A percentile compares a stretch with the other conserved stretches of the same genome.
Evolutionary conservation across 2,113 vertebrate species (phyloP).

Genomic region (Platycercus adscitus): DNA sequence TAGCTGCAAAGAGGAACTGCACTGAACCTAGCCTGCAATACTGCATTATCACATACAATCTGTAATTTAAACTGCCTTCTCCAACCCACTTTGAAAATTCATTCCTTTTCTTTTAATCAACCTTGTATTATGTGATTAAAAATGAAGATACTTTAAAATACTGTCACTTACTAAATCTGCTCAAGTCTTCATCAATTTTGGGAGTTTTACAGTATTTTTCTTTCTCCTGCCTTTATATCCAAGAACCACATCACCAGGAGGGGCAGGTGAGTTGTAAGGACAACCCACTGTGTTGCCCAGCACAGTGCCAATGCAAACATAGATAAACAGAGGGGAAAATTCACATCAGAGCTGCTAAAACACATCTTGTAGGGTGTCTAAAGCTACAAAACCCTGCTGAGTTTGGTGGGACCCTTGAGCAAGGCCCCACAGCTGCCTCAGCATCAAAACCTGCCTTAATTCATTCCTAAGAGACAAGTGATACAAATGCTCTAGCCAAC

Average conservation of each 20-base stretch:
- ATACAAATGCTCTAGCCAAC: background rate
- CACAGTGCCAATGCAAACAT: background rate
- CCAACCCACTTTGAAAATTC: background rate
- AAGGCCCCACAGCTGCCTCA: background rate
- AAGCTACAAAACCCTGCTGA: background rate
- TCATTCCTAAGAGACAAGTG: background rate
- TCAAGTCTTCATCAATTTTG: background rate
- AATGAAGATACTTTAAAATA: background rate
- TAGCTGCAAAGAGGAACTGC: background rate
- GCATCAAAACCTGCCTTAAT: background rate
- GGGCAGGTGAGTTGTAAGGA: background rate
- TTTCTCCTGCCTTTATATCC: background rate
- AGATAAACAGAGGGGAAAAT: conserved; percentile 1
- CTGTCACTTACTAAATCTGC: background rate
- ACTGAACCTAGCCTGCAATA: background rate
- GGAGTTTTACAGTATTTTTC: background rate
- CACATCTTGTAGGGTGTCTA: background rate
- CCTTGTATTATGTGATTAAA: background rate
- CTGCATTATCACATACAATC: background rate
- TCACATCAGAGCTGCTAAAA: background rate
- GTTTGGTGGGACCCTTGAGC: background rate
- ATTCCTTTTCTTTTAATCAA: background rate
- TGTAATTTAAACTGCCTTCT: background rate
- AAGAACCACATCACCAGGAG: background rate
- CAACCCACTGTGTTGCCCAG: background rate